Conservation (phyloP, 2,888 invertebrate genomes). For the Orthosia cruda region DNA sequence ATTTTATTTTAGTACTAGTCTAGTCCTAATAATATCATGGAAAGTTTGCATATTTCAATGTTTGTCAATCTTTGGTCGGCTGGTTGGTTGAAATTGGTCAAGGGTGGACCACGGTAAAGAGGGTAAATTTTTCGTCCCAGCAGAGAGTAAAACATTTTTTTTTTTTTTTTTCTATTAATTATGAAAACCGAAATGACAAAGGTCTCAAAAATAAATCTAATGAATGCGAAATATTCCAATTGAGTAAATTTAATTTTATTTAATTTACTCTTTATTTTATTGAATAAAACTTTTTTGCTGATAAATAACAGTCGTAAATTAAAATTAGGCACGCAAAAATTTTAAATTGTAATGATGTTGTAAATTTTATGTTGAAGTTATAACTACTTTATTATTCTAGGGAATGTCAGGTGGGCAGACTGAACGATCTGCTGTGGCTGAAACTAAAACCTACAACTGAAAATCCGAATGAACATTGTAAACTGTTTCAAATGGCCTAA, state of each 20-base stretch:
- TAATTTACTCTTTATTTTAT: too few species aligned
- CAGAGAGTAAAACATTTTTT: too few species aligned
- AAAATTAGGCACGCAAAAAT: background rate
- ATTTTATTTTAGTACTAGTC: too few species aligned
- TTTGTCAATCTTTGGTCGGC: too few species aligned
- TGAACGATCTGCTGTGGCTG: slow-evolving; percentile 28
- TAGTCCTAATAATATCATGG: too few species aligned
- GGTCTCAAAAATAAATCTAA: background rate
- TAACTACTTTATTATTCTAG: slow-evolving; percentile 42
- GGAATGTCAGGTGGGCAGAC: slow-evolving; percentile 22
- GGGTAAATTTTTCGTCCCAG: too few species aligned
- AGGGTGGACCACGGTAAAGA: too few species aligned
- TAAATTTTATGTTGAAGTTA: slow-evolving; percentile 31
- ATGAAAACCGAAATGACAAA: background rate
- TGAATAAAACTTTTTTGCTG: background rate
- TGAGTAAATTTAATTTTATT: background rate
- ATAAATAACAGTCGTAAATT: background rate
- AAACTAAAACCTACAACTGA: slow-evolving; percentile 43
- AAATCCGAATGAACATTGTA: slow-evolving; percentile 23
- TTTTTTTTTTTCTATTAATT: too few species aligned
- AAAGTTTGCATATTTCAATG: too few species aligned
- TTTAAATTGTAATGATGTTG: slow-evolving; percentile 4
- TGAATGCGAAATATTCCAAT: background rate
- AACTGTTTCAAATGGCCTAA: slow-evolving; percentile 28
- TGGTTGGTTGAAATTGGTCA: too few species aligned